These are phyloP conservation scores for Priocnemis perturbator DNA, from an alignment of 2,888 invertebrate genomes.

Conservation along the genomic window DNA sequence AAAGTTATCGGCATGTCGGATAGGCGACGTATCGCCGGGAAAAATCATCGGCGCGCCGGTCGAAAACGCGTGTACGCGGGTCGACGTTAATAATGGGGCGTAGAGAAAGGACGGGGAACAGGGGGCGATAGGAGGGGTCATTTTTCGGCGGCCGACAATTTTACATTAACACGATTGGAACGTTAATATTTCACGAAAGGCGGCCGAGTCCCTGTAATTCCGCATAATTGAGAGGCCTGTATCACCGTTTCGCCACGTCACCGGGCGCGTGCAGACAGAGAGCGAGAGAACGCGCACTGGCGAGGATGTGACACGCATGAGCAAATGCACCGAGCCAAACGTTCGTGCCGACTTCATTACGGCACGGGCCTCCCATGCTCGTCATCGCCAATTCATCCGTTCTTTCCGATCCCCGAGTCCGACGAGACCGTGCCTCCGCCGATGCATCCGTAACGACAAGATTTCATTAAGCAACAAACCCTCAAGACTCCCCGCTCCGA, in stretches of 20 bases:
- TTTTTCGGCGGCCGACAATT: constrained; percentile 14
- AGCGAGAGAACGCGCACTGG: not conserved
- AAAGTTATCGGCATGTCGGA: constrained; percentile 18
- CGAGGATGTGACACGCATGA: not conserved
- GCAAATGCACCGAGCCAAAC: constrained; percentile 8
- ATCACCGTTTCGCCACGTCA: constrained; percentile 15
- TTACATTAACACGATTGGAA: constrained; percentile 36
- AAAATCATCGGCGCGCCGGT: constrained; percentile 1
- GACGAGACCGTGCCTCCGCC: no score
- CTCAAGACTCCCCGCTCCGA: no score
- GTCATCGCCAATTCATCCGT: no score
- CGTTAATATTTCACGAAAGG: constrained; percentile 50
- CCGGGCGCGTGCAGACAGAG: constrained; percentile 12
- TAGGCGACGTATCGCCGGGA: constrained; percentile 13
- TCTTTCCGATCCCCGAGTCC: no score
- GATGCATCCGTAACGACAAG: no score
- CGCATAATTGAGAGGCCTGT: constrained; percentile 44
- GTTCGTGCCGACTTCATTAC: not conserved
- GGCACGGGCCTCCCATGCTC: no score
- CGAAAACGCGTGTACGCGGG: not conserved
- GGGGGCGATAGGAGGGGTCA: not conserved
- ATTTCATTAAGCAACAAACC: no score
- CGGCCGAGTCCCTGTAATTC: constrained; percentile 42
- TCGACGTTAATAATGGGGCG: not conserved
- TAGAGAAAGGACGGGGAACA: constrained; percentile 1